Evolutionary conservation across 2,888 invertebrate species (phyloP).

Genomic region (Willowsia nigromaculata): DNA sequence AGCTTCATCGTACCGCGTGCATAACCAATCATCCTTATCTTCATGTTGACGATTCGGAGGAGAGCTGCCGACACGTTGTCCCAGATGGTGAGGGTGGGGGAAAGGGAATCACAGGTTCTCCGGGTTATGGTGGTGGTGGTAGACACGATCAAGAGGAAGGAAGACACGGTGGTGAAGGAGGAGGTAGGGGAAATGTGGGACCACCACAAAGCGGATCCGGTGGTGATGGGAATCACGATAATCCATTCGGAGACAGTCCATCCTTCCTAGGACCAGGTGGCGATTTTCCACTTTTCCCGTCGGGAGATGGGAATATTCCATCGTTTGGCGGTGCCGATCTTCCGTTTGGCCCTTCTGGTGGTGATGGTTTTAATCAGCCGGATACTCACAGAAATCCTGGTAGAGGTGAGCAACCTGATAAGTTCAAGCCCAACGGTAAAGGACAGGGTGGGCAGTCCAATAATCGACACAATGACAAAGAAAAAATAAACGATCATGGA

Average conservation of each 20-base stretch:
- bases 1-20: conserved; percentile 75
- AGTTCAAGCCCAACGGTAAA: neutral
- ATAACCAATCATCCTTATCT: conserved; percentile 69
- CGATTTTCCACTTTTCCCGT: conserved; percentile 56
- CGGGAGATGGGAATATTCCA: conserved; percentile 42
- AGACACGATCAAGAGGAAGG: conserved; percentile 35
- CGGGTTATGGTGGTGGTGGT: neutral
- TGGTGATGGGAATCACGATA: conserved; percentile 8
- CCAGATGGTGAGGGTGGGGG: neutral
- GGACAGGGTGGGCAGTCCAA: neutral
- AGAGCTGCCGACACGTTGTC: conserved; percentile 62
- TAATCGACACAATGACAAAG: conserved; percentile 8
- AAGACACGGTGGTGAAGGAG: conserved; percentile 31
- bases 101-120: neutral
- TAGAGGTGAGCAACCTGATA: conserved; percentile 2
- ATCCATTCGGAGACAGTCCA: conserved; percentile 49
- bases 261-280: conserved; percentile 50
- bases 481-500: conserved; percentile 19
- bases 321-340: conserved; percentile 15
- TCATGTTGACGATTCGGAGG: conserved; percentile 68
- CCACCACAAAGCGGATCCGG: conserved; percentile 7
- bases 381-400: conserved; percentile 10
- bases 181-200: conserved; percentile 8
- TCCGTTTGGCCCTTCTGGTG: conserved; percentile 37
- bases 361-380: conserved; percentile 27